phyloP scores from a whole-genome alignment of 2,888 invertebrate genomes.

The Melanophora roralis region DNA sequence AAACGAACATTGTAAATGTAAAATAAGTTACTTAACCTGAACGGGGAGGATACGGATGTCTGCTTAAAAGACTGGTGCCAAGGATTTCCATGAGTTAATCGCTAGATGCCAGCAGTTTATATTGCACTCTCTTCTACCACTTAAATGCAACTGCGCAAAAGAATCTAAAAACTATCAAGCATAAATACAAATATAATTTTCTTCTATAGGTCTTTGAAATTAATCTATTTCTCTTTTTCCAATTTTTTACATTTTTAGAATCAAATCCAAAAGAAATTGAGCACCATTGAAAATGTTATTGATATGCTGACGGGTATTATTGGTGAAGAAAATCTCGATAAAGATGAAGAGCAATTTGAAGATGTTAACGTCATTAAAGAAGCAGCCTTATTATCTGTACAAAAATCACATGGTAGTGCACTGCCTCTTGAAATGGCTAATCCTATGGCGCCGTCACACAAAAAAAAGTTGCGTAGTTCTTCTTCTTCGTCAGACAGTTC shows the following conservation, averaged over 20 bases:
- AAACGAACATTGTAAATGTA: constrained; percentile 16
- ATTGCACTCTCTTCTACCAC: no score
- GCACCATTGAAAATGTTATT: constrained; percentile 90
- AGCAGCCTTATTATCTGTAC: constrained; percentile 36
- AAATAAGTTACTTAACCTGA: constrained; percentile 19
- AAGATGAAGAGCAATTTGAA: constrained; percentile 64
- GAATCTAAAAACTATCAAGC: constrained; percentile 26
- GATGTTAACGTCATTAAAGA: constrained; percentile 56
- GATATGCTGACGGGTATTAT: constrained; percentile 92
- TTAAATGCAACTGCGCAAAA: neutral
- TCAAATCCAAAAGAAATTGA: constrained; percentile 77
- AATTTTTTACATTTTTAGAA: constrained; percentile 67
- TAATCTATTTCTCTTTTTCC: constrained; percentile 48
- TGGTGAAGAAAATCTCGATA: constrained; percentile 81
- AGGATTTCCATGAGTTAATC: no score
- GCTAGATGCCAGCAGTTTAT: no score
- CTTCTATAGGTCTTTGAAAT: constrained; percentile 10
- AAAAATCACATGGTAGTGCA: constrained; percentile 25
- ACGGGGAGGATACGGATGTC: no score
- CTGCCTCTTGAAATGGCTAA: neutral
- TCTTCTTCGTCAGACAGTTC: constrained; percentile 61
- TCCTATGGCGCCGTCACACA: constrained; percentile 2
- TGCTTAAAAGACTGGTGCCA: neutral
- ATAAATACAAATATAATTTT: constrained; percentile 52
- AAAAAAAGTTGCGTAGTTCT: constrained; percentile 61